A percentile compares a stretch with the other conserved stretches of the same genome.
Evolutionary conservation across 2,797 vertebrate genomes (phyloP).

Genomic region (Hypotaenidia okinawae): DNA sequence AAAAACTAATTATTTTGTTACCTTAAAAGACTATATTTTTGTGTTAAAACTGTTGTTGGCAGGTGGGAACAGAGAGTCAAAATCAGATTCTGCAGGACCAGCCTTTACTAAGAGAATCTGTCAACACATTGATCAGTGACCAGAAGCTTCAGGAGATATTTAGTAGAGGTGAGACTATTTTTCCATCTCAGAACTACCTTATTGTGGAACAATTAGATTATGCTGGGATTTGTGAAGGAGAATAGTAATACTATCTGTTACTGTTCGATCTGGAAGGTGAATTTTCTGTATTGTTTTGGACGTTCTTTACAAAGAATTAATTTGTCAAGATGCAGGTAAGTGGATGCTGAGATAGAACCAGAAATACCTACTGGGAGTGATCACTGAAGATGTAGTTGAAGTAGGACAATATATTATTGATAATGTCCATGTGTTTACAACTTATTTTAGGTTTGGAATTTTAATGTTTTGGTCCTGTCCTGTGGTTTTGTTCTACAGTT

Average conservation of each 20-base stretch:
- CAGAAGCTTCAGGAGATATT: conserved; percentile 97
- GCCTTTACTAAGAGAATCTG: conserved; percentile 85
- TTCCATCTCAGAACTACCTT: not conserved
- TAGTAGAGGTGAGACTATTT: conserved; percentile 87
- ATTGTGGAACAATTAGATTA: not conserved
- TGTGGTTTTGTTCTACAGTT: not conserved
- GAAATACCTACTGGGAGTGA: not conserved
- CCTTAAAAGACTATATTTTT: not conserved
- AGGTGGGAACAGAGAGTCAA: conserved; percentile 91
- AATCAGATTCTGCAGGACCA: conserved; percentile 90
- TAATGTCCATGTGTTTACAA: not conserved
- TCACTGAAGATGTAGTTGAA: not conserved
- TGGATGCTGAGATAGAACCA: not conserved
- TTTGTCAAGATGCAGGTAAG: not conserved
- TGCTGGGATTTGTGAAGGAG: not conserved
- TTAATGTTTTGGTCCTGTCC: not conserved
- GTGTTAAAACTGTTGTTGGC: conserved; percentile 56
- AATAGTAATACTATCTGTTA: not conserved
- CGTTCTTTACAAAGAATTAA: not conserved
- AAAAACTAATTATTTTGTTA: not conserved
- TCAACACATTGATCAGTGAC: conserved; percentile 90
- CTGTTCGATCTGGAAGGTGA: not conserved
- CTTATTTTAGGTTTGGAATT: not conserved
- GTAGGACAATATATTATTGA: not conserved
- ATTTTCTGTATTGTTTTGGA: not conserved